A percentile compares a stretch with the other conserved stretches of the same genome.
These are phyloP conservation scores for Iguana delicatissima DNA, from an alignment of 2,797 vertebrate species.

Conservation along the genomic window DNA sequence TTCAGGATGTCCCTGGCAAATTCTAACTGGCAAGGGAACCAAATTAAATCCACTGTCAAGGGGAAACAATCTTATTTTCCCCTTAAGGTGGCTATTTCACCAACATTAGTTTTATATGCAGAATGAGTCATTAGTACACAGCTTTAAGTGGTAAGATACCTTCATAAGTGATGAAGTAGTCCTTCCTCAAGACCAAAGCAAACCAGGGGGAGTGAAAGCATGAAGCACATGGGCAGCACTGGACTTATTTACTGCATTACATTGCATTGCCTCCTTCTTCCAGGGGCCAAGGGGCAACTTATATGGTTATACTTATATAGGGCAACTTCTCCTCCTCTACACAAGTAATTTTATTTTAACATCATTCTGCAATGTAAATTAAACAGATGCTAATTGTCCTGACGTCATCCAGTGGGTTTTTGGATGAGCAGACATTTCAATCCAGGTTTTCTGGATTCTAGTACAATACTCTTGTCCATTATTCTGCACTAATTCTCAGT, in stretches of 20 bases:
- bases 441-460: background rate
- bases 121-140: background rate
- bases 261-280: background rate
- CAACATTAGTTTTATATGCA: background rate
- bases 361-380: background rate
- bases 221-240: too few relatives aligned
- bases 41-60: background rate
- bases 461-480: background rate
- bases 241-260: background rate
- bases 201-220: background rate
- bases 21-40: background rate
- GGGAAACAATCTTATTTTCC: background rate
- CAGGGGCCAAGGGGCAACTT: background rate
- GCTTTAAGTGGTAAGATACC: background rate
- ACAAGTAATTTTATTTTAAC: background rate
- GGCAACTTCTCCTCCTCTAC: too few relatives aligned
- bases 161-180: background rate
- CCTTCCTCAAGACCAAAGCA: background rate
- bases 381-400: background rate
- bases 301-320: background rate
- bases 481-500: background rate
- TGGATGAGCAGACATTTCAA: background rate
- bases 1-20: background rate
- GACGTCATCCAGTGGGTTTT: background rate
- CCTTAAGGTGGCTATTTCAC: background rate